phyloP scores from a whole-genome alignment of 1,140 invertebrate species.

The Anthonomus grandis region DNA sequence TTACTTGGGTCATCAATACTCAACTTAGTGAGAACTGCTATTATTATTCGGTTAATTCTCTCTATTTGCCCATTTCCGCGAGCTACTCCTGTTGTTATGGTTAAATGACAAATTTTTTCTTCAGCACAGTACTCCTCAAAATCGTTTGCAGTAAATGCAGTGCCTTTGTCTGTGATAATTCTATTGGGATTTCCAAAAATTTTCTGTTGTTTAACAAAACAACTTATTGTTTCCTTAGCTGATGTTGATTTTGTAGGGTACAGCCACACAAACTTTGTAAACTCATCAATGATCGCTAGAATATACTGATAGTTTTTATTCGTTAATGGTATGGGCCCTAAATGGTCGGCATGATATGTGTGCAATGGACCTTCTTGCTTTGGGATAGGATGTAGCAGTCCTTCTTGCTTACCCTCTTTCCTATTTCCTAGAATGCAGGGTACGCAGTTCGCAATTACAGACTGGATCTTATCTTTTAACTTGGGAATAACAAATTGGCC shows the following conservation, averaged over 20 bases:
- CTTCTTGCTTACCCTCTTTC: slow-evolving; percentile 49
- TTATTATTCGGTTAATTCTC: slow-evolving; percentile 34
- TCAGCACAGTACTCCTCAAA: slow-evolving; percentile 35
- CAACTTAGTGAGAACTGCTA: slow-evolving; percentile 35
- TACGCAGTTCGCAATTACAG: slow-evolving; percentile 41
- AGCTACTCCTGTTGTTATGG: slow-evolving; percentile 38
- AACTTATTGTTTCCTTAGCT: slow-evolving; percentile 34
- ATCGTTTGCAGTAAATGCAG: slow-evolving; percentile 44
- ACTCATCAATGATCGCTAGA: slow-evolving; percentile 44
- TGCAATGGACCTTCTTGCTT: slow-evolving; percentile 34
- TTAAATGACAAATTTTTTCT: slow-evolving; percentile 30
- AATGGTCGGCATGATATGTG: slow-evolving; percentile 42
- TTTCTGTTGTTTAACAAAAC: slow-evolving; percentile 6
- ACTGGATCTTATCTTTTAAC: slow-evolving; percentile 40
- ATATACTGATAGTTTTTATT: slow-evolving; percentile 48
- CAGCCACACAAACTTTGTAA: slow-evolving; percentile 46
- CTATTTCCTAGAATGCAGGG: slow-evolving; percentile 43
- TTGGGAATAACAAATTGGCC: slow-evolving; percentile 46
- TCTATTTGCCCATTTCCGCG: slow-evolving; percentile 41
- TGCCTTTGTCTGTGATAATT: slow-evolving; percentile 41
- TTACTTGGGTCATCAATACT: slow-evolving; percentile 25
- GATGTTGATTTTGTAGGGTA: slow-evolving; percentile 41
- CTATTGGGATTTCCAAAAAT: slow-evolving; percentile 42
- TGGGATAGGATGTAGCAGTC: slow-evolving; percentile 26
- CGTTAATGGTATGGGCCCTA: slow-evolving; percentile 40